Evolutionary conservation across 1,140 invertebrate species (phyloP).

Genomic region (Aethina tumida): DNA sequence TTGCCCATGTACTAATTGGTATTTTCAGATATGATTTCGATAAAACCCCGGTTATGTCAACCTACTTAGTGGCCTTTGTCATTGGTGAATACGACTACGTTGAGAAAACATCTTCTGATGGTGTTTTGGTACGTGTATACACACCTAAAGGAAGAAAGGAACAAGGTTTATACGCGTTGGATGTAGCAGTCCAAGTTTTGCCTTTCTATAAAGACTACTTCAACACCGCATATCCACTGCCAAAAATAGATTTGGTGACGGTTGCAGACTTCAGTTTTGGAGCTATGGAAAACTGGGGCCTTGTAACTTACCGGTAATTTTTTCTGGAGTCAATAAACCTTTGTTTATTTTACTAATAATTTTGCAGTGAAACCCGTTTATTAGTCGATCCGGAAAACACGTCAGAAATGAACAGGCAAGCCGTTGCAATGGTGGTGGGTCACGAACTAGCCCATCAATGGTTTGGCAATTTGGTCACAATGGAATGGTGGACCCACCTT

Average conservation of each 20-base stretch:
- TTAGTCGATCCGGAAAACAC: constrained; percentile 61
- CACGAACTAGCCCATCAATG: constrained; percentile 92
- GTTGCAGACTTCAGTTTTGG: constrained; percentile 92
- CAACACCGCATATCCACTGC: constrained; percentile 66
- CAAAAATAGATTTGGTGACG: constrained; percentile 83
- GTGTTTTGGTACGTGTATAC: constrained; percentile 80
- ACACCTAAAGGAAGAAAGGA: constrained; percentile 82
- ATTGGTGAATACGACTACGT: constrained; percentile 93
- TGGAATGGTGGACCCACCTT: constrained; percentile 87
- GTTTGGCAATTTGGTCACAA: constrained; percentile 85
- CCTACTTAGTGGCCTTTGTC: constrained; percentile 86
- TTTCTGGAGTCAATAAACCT: not conserved
- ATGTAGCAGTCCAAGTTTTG: constrained; percentile 75
- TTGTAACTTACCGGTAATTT: constrained; percentile 57
- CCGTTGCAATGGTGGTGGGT: constrained; percentile 68
- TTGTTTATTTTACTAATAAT: constrained; percentile 1
- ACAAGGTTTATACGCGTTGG: constrained; percentile 84
- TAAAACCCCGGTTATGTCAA: constrained; percentile 90
- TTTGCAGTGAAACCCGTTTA: constrained; percentile 62
- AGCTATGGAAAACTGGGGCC: constrained; percentile 93
- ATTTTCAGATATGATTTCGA: constrained; percentile 58
- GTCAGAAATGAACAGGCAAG: constrained; percentile 53
- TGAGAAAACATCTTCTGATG: constrained; percentile 72
- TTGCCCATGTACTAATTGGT: constrained; percentile 1
- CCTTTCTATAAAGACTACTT: constrained; percentile 87